These are phyloP conservation scores for Pecten maximus DNA, from an alignment of 2,888 invertebrate species.

Conservation along the genomic window DNA sequence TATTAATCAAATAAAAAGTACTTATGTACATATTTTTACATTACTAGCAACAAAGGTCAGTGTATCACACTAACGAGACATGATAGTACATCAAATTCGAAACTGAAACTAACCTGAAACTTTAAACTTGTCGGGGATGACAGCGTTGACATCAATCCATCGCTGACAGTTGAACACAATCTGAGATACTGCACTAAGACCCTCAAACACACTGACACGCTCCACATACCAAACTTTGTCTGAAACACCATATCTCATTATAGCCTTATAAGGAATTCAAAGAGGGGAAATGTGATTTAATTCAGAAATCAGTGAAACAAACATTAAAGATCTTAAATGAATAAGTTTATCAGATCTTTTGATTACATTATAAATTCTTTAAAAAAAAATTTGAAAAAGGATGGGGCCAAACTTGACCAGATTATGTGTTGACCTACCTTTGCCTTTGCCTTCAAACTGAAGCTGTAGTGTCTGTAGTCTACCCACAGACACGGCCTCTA, in stretches of 20 bases:
- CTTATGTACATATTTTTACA: too few relatives aligned
- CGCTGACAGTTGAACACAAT: constrained; percentile 72
- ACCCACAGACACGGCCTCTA: constrained; percentile 80
- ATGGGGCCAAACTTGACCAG: not conserved
- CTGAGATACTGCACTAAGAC: constrained; percentile 68
- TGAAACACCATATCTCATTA: not conserved
- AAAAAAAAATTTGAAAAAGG: not conserved
- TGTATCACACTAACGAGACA: too few relatives aligned
- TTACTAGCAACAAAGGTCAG: too few relatives aligned
- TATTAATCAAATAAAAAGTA: too few relatives aligned
- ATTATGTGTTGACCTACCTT: constrained; percentile 51
- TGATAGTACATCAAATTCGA: too few relatives aligned
- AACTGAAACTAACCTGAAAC: constrained; percentile 61
- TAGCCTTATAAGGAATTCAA: not conserved
- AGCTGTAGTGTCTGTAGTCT: constrained; percentile 73
- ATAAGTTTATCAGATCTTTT: not conserved
- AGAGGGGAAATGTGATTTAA: not conserved
- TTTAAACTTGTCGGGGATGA: constrained; percentile 54
- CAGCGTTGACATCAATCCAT: constrained; percentile 62
- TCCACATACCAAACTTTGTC: constrained; percentile 72
- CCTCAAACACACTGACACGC: constrained; percentile 74
- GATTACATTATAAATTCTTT: not conserved
- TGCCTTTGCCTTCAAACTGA: constrained; percentile 73
- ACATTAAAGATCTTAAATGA: not conserved
- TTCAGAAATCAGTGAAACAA: not conserved